Conservation (phyloP, 2,888 invertebrate genomes). For the Agrilus cyanescens region DNA sequence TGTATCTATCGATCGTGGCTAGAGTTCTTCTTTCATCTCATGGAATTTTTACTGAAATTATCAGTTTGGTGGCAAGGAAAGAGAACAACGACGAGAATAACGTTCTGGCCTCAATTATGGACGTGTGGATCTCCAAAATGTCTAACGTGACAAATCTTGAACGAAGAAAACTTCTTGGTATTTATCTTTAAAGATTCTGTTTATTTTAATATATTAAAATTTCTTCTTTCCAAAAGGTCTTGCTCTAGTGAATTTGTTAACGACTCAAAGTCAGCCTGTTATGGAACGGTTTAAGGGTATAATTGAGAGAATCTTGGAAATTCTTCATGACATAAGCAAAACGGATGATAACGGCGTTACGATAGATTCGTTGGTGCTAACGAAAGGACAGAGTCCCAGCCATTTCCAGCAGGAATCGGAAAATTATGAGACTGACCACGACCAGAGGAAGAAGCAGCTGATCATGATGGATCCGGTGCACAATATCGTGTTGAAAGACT, state of each 20-base stretch:
- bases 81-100: slow-evolving; percentile 44
- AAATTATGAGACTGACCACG: slow-evolving; percentile 56
- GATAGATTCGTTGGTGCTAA: slow-evolving; percentile 29
- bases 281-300: slow-evolving; percentile 62
- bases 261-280: slow-evolving; percentile 55
- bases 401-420: slow-evolving; percentile 50
- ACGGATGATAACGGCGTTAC: slow-evolving; percentile 49
- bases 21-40: slow-evolving; percentile 63
- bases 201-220: neutral
- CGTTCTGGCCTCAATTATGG: slow-evolving; percentile 58
- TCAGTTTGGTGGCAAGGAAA: slow-evolving; percentile 38
- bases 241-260: slow-evolving; percentile 57
- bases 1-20: slow-evolving; percentile 66
- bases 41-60: slow-evolving; percentile 49
- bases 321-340: slow-evolving; percentile 68
- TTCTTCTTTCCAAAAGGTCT: slow-evolving; percentile 24
- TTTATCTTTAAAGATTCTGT: slow-evolving; percentile 18
- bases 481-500: slow-evolving; percentile 60
- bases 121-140: slow-evolving; percentile 72
- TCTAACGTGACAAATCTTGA: slow-evolving; percentile 65
- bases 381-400: slow-evolving; percentile 30
- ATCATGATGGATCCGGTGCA: slow-evolving; percentile 69
- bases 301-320: slow-evolving; percentile 61
- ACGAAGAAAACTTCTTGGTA: slow-evolving; percentile 69
- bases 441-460: slow-evolving; percentile 55